Base-by-base conservation (phyloP, 2,113 vertebrate genomes). In the Alosa alosa region DNA sequence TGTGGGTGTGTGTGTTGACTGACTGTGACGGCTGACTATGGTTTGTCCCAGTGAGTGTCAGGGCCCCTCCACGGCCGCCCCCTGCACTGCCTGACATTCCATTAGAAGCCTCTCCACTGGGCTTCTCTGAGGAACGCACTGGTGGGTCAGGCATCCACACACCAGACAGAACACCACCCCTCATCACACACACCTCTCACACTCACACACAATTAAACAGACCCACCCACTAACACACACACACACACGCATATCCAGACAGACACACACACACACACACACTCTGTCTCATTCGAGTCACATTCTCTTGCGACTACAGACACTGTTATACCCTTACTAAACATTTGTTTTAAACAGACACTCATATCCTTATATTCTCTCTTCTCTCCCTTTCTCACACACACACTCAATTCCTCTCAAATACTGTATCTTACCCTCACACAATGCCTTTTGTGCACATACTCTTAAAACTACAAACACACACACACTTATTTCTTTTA, bases 61-160 rank as follows among this genome's bases (percentile, higher is more conserved):
- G 45, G 15, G 60, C 22, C 45, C 25, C 6, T 7, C 20, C 84
- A 55, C 25, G 22, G 31, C 41, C 60, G 72, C 60, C 68, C 81
- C 60, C 10, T 18, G 17, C 25, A 85, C 39, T 22, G 41, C 68
- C 85, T 52, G 84, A 46, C 55, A 49, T 83, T 36, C 39, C 36
- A 86, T 84, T 72, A 86, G 72, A 84, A 86, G 41, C 39, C 20
- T 22, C 57, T 68, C 8, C 17, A 36, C 39, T 52, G 55, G 85
- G 5, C 22, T 46, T 31, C 55, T 41, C 20, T 4, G 75, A 39
- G 44, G 11, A 44, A 22, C 50, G 22, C 10, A 20, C 20, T 31
- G 36, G 11, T 50, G 60, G 22, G 60, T 2, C 18, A 22, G 20
- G 22, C 18, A 22, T 11, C 22, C 5, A 60, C 57, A 60, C 20